phyloP scores from a whole-genome alignment of 2,888 invertebrate genomes.

The Polymixis lichenea region DNA sequence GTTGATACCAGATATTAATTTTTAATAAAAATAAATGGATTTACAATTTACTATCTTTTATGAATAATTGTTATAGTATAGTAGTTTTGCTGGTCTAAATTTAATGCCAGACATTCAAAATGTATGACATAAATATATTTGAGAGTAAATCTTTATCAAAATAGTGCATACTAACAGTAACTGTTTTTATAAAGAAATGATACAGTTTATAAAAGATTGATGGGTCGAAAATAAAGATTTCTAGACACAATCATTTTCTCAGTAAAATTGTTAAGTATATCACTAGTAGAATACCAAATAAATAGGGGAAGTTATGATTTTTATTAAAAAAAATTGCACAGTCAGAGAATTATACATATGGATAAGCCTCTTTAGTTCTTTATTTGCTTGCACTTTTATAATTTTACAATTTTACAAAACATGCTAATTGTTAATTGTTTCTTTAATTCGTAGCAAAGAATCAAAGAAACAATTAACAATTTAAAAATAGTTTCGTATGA shows the following conservation, averaged over 20 bases:
- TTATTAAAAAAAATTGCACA: too few species aligned
- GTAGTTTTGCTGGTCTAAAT: neutral
- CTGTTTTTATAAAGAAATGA: neutral
- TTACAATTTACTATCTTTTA: neutral
- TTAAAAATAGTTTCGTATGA: neutral
- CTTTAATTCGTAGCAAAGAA: neutral
- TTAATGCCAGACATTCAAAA: neutral
- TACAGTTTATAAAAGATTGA: neutral
- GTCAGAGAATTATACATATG: neutral
- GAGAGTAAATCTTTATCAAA: neutral
- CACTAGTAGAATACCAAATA: neutral
- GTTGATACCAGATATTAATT: too few species aligned
- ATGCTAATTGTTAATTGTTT: too few species aligned
- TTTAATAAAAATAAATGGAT: neutral
- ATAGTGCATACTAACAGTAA: neutral
- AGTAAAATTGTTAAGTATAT: neutral
- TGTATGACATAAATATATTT: neutral
- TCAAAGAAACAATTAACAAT: too few species aligned
- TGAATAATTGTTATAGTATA: neutral
- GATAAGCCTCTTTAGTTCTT: neutral
- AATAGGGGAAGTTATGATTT: neutral
- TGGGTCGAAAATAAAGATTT: neutral
- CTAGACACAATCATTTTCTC: neutral
- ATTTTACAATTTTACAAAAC: neutral
- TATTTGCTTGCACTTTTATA: neutral